Evolutionary conservation across 2,797 vertebrate species (phyloP), one percentile per base, ranked within the genome.

Genomic region (Hirundo rustica): DNA sequence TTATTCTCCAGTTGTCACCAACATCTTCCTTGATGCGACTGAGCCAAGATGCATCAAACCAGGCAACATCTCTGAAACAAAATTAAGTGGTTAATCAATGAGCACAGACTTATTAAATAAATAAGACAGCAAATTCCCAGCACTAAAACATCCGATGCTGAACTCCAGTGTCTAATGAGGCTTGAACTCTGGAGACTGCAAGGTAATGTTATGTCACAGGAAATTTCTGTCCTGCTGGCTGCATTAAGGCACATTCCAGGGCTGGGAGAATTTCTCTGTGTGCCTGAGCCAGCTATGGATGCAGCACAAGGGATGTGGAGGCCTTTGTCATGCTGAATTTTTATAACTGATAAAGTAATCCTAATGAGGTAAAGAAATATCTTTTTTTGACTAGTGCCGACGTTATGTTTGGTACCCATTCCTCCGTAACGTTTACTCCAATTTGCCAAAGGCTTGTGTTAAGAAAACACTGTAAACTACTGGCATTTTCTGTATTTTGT

Each of bases 1-100:
- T 99, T 96, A 99, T 98, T 97, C 99, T 99, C 98, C 98, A 98
- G 96, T 99, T 99, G 95, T 99, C 99, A 80, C 98, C 98, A 80
- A 99, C 98, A 90, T 99, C 99, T 42, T 98, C 97, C 98, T 99
- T 99, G 98, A 99, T 99, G 48, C 99, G 99, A 89, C 94, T 96
- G 72, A 99, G 97, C 99, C 99, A 99, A 75, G 93, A 97, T 40
- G 99, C 98, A 75, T 94, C 98, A 97, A 99, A 99, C 98, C 98
- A 99, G 32, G 98, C 97, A n/a, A 98, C 97, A 91, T 99, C 99
- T 98, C 99, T 99, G 93, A 90, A 97, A 97, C 11, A 82, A 96
- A 97, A 96, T 51, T 1, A 89, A 66, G 92, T 10, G 0, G 86
- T 58, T 74, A 42, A 78, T 27, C 42, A 89, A 32, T 42, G 71